phyloP scores from a whole-genome alignment of 2,797 vertebrate genomes.

The Linurgus olivaceus region DNA sequence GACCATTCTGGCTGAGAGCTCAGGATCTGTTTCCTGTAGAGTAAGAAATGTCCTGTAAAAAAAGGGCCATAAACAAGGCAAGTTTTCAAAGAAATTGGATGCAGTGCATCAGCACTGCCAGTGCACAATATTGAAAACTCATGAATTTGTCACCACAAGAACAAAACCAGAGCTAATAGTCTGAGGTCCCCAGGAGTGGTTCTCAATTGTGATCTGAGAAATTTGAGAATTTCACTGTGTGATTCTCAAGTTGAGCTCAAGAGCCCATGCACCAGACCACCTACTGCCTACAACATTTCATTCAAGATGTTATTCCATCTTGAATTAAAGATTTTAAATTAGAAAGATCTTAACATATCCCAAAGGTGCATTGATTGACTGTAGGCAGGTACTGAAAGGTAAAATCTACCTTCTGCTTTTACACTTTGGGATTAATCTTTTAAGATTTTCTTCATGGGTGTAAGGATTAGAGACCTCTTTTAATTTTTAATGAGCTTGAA shows the following conservation, averaged over 20 bases:
- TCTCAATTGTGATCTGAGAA: not conserved
- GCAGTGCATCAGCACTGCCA: not conserved
- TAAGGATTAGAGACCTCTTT: not conserved
- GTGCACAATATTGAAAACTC: not conserved
- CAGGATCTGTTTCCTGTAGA: not conserved
- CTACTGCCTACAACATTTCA: not conserved
- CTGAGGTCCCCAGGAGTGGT: not conserved
- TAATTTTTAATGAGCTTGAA: not conserved
- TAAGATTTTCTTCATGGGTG: not conserved
- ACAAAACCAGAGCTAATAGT: not conserved
- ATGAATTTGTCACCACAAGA: not conserved
- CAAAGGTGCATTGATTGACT: not conserved
- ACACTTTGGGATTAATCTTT: not conserved
- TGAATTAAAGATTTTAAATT: not conserved
- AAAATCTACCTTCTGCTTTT: not conserved
- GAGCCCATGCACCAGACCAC: not conserved
- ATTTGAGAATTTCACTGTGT: not conserved
- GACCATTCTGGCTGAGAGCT: not conserved
- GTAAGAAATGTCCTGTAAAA: not conserved
- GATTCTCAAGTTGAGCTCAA: not conserved
- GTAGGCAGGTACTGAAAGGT: not conserved
- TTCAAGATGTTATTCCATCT: not conserved
- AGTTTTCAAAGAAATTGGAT: not conserved
- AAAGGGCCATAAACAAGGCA: not conserved
- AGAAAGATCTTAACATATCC: not conserved